phyloP scores from a whole-genome alignment of 2,888 invertebrate species.

The Tanypteryx hageni region DNA sequence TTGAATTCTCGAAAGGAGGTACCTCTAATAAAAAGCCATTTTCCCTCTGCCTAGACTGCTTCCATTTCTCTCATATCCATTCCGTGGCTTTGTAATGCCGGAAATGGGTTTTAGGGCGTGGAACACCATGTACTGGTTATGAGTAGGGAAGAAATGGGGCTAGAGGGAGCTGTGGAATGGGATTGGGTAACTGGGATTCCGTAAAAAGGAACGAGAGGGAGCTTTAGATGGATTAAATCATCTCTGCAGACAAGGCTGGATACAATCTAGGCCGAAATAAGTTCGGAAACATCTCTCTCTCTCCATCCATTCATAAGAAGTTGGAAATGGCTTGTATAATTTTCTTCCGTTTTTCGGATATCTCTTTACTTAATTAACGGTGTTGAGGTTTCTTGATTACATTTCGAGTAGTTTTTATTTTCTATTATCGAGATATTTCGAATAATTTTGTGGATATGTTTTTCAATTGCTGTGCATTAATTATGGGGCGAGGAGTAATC shows the following conservation, averaged over 20 bases:
- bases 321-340: neutral
- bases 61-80: neutral
- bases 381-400: neutral
- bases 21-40: neutral
- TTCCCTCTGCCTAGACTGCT: neutral
- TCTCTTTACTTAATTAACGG: neutral
- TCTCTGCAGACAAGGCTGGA: neutral
- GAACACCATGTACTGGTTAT: neutral
- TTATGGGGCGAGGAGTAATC: too few species aligned
- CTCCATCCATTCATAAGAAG: neutral
- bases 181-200: neutral
- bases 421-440: too few species aligned
- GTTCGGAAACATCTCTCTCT: neutral
- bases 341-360: neutral
- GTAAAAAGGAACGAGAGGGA: neutral
- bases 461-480: too few species aligned
- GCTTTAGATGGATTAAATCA: slow-evolving; percentile 1
- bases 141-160: neutral
- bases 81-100: neutral
- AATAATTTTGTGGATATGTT: too few species aligned
- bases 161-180: neutral
- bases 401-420: too few species aligned
- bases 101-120: neutral
- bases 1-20: neutral
- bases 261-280: neutral